phyloP scores from a whole-genome alignment of 1,140 invertebrate genomes.

The Archivesica marissinica region DNA sequence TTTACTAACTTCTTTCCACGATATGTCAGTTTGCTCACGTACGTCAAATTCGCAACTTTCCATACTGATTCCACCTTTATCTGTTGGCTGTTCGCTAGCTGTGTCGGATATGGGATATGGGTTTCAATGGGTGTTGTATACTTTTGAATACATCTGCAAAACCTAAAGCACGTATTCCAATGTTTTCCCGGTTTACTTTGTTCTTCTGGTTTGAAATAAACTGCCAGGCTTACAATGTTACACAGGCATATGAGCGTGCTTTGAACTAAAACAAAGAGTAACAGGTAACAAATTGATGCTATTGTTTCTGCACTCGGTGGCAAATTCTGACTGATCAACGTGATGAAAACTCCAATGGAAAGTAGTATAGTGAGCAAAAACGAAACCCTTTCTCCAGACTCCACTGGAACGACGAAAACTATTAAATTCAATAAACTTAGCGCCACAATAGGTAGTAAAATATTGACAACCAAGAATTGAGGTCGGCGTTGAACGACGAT shows the following conservation, averaged over 20 bases:
- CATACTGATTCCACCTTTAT: background rate
- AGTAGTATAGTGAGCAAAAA: slow-evolving; percentile 22
- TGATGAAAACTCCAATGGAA: slow-evolving; percentile 1
- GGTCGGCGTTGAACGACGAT: background rate
- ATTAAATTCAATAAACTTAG: slow-evolving; percentile 4
- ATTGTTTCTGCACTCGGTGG: slow-evolving; percentile 2
- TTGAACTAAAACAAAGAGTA: background rate
- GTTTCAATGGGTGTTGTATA: background rate
- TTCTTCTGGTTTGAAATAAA: background rate
- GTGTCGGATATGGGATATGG: background rate
- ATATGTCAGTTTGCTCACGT: background rate
- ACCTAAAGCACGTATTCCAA: background rate
- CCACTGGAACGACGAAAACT: slow-evolving; percentile 21
- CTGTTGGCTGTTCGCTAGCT: background rate
- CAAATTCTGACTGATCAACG: slow-evolving; percentile 2
- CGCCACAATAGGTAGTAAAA: background rate
- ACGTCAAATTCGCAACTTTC: no score
- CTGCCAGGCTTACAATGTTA: background rate
- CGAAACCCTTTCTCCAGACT: slow-evolving; percentile 9
- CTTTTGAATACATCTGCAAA: background rate
- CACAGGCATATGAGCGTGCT: background rate
- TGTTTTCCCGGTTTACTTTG: background rate
- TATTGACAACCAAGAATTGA: slow-evolving; percentile 11
- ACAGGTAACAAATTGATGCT: background rate
- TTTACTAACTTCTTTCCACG: slow-evolving; percentile 19